Evolutionary conservation across 2,888 invertebrate genomes (phyloP), one percentile per base, ranked within the genome.

Genomic region (Germaria angustata): DNA sequence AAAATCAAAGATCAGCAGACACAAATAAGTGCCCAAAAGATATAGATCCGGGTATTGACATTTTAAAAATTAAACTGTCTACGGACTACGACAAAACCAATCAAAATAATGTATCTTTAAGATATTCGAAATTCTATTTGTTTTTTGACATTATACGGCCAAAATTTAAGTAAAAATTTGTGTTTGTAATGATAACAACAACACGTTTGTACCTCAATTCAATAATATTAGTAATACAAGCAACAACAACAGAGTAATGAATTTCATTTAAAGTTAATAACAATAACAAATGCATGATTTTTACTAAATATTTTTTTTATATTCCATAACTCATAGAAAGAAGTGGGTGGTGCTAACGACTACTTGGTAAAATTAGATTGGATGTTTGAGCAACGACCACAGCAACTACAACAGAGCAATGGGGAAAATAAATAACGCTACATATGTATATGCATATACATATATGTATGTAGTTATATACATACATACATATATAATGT

Each of bases 331-430:
- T 79, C 71, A 68, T 72, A 51, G 55, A 82, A 79, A 69, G 63
- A 79, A 82, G 82, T 82, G 82, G 82, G 82, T 82, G 82, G 82
- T 82, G 82, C 79, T 59, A 66, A 69, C 59, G 65, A 59, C 36
- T 34, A 59, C 61, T 71, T 39, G 36, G 13, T 78, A 75, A 75
- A 82, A 82, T 82, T 75, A 79, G 75, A 75, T 82, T 82, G 82
- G 73, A 79, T 51, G 57, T 78, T 78, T 41, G 55, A 71, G 55
- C n/a, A 72, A 39, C 69, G 34, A 46, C 36, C 36, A 57, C 76
- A 57, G 51, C 15, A 77, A 44, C 61, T 41, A 57, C 32, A 24
- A 15, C 55, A 51, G 51, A 66, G 36, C 24, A 53, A 63, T 44
- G 51, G 24, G 20, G 22, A 59, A 63, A 63, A 44, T 15, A 6